Evolutionary conservation across 2,888 invertebrate species (phyloP).

Genomic region (Calameuta pallipes): DNA sequence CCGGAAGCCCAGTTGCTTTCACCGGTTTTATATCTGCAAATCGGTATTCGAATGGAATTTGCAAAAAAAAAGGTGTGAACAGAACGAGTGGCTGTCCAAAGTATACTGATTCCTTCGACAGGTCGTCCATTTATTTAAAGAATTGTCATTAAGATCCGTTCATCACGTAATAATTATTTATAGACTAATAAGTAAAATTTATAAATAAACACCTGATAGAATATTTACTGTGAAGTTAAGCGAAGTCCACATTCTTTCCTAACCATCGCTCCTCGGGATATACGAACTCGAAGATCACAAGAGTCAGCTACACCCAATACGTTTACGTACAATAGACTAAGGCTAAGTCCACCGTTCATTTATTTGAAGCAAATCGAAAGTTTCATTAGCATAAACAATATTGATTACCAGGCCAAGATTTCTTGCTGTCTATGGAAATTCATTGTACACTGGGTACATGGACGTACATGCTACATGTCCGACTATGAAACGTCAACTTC

Average conservation of each 20-base stretch:
- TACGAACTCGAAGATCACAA: neutral
- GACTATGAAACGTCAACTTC: neutral
- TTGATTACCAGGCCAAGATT: neutral
- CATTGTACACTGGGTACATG: neutral
- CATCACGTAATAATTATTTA: neutral
- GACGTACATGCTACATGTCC: neutral
- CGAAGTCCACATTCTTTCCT: neutral
- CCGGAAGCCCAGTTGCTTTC: slow-evolving; percentile 15
- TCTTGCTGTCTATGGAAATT: neutral
- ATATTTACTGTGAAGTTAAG: neutral
- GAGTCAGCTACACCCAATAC: neutral
- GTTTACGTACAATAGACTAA: neutral
- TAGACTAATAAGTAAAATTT: neutral
- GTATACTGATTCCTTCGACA: neutral
- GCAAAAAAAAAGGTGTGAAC: neutral
- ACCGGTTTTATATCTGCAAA: neutral
- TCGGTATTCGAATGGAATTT: neutral
- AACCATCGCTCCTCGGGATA: neutral
- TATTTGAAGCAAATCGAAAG: neutral
- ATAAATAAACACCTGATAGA: neutral
- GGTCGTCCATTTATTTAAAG: neutral
- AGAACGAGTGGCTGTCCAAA: neutral
- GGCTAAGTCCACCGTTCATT: neutral
- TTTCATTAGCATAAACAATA: neutral
- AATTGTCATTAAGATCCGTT: neutral